Percentiles rank a stretch among this genome's conserved stretches.
These are phyloP conservation scores for Fissipunctia ypsillon DNA, from an alignment of 2,888 invertebrate species.

Conservation along the genomic window DNA sequence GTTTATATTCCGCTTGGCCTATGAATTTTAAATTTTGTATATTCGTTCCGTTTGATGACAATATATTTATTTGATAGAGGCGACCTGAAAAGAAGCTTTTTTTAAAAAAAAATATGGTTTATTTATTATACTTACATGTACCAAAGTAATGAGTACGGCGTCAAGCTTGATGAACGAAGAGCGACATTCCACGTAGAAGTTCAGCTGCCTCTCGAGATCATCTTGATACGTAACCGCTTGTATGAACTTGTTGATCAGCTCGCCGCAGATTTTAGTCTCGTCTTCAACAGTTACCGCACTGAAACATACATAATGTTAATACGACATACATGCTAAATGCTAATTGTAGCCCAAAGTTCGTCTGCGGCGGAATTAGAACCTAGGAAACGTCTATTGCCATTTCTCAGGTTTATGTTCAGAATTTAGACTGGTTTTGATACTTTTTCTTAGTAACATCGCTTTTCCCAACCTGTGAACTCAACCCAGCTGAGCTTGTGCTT, in stretches of 20 bases:
- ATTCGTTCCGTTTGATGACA: background rate
- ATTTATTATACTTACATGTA: constrained; percentile 92
- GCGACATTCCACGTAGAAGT: constrained; percentile 98
- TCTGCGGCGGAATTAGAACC: background rate
- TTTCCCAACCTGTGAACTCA: background rate
- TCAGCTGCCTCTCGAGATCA: constrained; percentile 97
- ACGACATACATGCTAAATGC: background rate
- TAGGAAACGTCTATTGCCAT: background rate
- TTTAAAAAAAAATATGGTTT: too few relatives aligned
- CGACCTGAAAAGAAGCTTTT: background rate
- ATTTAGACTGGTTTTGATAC: background rate
- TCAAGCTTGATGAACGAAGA: constrained; percentile 97
- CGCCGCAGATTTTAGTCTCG: constrained; percentile 96
- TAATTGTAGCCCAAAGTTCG: background rate
- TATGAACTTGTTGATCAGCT: constrained; percentile 95
- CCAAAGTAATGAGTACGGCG: constrained; percentile 95
- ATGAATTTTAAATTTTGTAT: background rate
- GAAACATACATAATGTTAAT: constrained; percentile 64
- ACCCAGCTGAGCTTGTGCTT: background rate
- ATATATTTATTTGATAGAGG: background rate
- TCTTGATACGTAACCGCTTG: constrained; percentile 95
- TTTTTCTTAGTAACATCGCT: constrained; percentile 8
- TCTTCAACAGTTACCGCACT: constrained; percentile 98
- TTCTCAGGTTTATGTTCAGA: background rate
- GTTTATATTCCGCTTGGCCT: background rate